A percentile compares a stretch with the other conserved stretches of the same genome.
Conservation (phyloP, 2,888 invertebrate species). For the Drosophila engyochracea region DNA sequence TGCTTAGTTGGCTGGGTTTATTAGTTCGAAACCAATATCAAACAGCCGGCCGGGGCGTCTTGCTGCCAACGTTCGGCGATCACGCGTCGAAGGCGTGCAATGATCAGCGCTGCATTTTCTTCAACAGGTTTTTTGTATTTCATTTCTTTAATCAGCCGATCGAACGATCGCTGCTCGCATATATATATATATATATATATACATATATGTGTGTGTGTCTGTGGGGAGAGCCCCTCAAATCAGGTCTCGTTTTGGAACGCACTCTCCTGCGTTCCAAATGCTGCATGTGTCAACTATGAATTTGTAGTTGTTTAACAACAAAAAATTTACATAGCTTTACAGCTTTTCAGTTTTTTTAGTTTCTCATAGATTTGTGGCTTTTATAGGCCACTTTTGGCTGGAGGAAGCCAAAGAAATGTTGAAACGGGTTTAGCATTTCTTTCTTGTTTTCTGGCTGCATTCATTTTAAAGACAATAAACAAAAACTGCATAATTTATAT, state of each 20-base stretch:
- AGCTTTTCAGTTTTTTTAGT: conserved; percentile 16
- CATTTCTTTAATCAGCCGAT: conserved; percentile 37
- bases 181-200: not conserved
- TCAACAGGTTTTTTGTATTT: conserved; percentile 64
- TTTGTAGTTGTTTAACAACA: conserved; percentile 27
- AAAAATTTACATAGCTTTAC: conserved; percentile 46
- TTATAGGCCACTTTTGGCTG: conserved; percentile 46
- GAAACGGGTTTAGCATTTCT: conserved; percentile 40
- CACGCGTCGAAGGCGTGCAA: conserved; percentile 72
- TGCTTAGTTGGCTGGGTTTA: conserved; percentile 62
- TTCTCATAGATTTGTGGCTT: conserved; percentile 35
- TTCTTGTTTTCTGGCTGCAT: conserved; percentile 33
- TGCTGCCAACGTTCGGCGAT: conserved; percentile 48
- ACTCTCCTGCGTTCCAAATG: conserved; percentile 25
- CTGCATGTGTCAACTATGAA: conserved; percentile 36
- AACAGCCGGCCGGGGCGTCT: conserved; percentile 37
- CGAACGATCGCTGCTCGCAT: conserved; percentile 39
- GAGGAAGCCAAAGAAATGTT: conserved; percentile 17
- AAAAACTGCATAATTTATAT: conserved; percentile 32
- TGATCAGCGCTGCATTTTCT: conserved; percentile 70
- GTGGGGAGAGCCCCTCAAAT: conserved; percentile 7
- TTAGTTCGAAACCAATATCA: conserved; percentile 65
- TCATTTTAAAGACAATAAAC: conserved; percentile 47
- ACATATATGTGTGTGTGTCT: conserved; percentile 1
- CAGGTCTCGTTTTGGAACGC: conserved; percentile 47